Evolutionary conservation across 2,113 vertebrate species (phyloP), one percentile per base, ranked within the genome.

Genomic region (Formicarius rufipectus): DNA sequence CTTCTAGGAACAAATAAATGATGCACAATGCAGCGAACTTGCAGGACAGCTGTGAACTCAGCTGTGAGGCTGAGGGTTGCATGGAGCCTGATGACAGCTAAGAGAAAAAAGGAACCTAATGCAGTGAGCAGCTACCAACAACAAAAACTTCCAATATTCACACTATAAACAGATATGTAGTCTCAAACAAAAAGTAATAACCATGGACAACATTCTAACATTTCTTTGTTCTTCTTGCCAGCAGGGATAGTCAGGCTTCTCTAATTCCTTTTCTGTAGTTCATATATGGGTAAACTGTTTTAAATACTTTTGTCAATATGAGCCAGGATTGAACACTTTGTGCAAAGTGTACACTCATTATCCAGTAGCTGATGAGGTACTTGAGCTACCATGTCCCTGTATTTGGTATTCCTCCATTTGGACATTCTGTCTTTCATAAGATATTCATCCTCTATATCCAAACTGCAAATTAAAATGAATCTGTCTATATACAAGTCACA

Each of bases 341-440:
- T 72, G 37, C 73, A 64, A 75, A 42, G 9, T 8, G 2, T 25
- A 16, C 1, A 4, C 4, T 53, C 28, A 52, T 8, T 1, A 1
- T 14, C 35, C 20, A 55, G 47, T 19, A 71, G 62, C 12, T 71
- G 39, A 50, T 9, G 14, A 84, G 23, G 66, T 22, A 25, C 8
- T 30, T 19, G 21, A 82, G 31, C 33, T 68, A 45, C 12, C 10
- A 53, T 1, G 2, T 27, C 9, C 24, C 25, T 62, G 1, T 62
- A 44, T 85, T 49, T 49, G 16, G 4, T 68, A 53, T 58, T 82
- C 24, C 39, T 90, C 37, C 25, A 23, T 37, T 21, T 59, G 42
- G 12, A 3, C 17, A 68, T 60, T 89, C 40, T 44, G 15, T 39
- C 33, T 81, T 82, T 33, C 40, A 42, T 21, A 52, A 83, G 33